Percentiles rank a stretch among this genome's conserved stretches.
phyloP scores from a whole-genome alignment of 92 coral and sea anemone species.

The Diadumene lineata region DNA sequence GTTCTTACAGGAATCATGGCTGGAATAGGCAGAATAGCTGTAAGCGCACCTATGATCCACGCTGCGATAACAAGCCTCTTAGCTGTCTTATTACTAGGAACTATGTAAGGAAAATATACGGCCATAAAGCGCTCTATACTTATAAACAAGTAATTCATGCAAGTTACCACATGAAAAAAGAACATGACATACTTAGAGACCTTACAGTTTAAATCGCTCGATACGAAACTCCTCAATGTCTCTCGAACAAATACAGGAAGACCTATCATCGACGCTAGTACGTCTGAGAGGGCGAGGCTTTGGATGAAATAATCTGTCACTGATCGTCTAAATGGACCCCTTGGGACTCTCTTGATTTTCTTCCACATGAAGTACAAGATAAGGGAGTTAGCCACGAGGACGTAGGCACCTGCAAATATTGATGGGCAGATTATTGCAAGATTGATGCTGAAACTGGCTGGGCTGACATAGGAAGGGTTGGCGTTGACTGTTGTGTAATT shows the following conservation, averaged over 20 bases:
- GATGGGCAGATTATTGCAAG: neutral
- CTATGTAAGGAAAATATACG: neutral
- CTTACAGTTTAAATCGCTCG: neutral
- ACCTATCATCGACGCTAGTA: neutral
- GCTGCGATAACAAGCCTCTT: neutral
- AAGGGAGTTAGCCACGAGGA: neutral
- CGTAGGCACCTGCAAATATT: neutral
- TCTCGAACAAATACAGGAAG: neutral
- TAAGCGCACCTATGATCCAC: neutral
- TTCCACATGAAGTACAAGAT: neutral
- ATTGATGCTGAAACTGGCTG: neutral
- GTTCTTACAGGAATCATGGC: neutral
- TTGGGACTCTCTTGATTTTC: neutral
- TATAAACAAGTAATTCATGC: neutral
- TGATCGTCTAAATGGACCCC: neutral
- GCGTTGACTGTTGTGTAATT: neutral
- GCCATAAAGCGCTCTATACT: neutral
- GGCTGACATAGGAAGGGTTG: neutral
- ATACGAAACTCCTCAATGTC: neutral
- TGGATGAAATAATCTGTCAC: neutral
- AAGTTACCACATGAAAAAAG: neutral
- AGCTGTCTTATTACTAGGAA: neutral
- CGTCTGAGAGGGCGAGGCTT: slow-evolving; percentile 8
- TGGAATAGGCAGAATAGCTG: neutral
- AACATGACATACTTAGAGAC: neutral